Evolutionary conservation across 2,113 vertebrate genomes (phyloP).

Genomic region (Actenoides hombroni): DNA sequence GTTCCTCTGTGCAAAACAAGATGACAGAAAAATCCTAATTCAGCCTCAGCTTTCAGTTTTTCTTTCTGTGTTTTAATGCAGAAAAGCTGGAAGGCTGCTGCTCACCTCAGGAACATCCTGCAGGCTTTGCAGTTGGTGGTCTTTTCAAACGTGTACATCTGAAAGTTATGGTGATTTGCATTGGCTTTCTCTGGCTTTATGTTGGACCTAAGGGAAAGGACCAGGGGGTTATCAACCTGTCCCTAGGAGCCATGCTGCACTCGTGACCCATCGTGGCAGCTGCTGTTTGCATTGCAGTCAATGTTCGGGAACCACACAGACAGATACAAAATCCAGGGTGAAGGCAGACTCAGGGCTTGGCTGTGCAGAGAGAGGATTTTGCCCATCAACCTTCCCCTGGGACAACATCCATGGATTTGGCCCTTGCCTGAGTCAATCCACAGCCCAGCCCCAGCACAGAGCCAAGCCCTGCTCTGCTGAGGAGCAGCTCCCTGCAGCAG

Average conservation of each 20-base stretch:
- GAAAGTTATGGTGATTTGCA: slow-evolving; percentile 95
- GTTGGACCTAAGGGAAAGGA: slow-evolving; percentile 83
- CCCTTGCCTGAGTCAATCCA: not conserved
- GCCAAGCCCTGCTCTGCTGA: not conserved
- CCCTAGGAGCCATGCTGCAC: fast-evolving
- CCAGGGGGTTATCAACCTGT: not conserved
- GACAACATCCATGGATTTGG: not conserved
- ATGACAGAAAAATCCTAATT: not conserved
- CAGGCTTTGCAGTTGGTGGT: slow-evolving; percentile 95
- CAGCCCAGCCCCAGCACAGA: not conserved
- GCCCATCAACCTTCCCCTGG: not conserved
- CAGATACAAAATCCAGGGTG: not conserved
- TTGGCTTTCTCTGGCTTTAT: slow-evolving; percentile 95
- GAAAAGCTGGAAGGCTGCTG: not conserved
- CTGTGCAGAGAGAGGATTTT: not conserved
- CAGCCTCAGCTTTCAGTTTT: not conserved
- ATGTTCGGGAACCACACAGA: not conserved
- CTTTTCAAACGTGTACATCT: slow-evolving; percentile 97
- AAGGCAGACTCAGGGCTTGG: not conserved
- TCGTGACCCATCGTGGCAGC: not conserved
- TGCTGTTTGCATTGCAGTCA: not conserved
- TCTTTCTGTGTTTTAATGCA: not conserved
- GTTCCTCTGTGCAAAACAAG: slow-evolving; percentile 80
- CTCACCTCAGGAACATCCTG: slow-evolving; percentile 93
- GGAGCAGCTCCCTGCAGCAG: not conserved